Conservation (phyloP, 1,140 invertebrate species). For the Neuroterus valhalla region DNA sequence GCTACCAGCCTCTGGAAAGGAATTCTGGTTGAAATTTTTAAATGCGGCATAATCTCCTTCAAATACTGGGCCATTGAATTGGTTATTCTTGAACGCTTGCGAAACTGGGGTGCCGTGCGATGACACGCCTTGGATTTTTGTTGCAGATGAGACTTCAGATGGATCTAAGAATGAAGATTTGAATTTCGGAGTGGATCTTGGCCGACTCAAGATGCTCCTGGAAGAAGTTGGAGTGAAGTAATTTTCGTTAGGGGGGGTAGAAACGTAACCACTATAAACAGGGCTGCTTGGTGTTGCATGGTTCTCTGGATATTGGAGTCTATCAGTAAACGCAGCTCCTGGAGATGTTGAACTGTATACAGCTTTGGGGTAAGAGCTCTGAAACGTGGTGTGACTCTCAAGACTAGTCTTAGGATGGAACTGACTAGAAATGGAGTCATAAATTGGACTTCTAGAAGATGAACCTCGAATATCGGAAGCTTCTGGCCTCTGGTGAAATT, state of each 20-base stretch:
- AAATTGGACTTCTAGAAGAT: not conserved
- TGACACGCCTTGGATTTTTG: no score
- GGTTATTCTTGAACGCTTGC: not conserved
- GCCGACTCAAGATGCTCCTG: no score
- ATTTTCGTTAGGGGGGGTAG: not conserved
- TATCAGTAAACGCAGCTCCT: not conserved
- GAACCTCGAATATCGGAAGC: not conserved
- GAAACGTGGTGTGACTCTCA: not conserved
- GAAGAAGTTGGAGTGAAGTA: not conserved
- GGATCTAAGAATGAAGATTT: no score
- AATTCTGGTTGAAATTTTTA: not conserved
- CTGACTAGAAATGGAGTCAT: not conserved
- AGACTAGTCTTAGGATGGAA: not conserved
- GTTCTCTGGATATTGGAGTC: not conserved
- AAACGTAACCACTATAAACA: not conserved
- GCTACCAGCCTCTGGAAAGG: not conserved
- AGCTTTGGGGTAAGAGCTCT: not conserved
- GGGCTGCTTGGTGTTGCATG: not conserved
- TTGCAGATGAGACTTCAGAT: no score
- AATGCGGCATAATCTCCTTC: conserved; percentile 25
- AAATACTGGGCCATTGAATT: conserved; percentile 15
- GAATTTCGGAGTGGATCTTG: no score
- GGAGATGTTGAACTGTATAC: not conserved
- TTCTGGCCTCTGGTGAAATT: not conserved
- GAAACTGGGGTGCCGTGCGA: no score